Percentiles rank a stretch among this genome's conserved stretches.
These are phyloP conservation scores for Chelon auratus DNA, from an alignment of 2,797 vertebrate genomes.

Conservation along the genomic window DNA sequence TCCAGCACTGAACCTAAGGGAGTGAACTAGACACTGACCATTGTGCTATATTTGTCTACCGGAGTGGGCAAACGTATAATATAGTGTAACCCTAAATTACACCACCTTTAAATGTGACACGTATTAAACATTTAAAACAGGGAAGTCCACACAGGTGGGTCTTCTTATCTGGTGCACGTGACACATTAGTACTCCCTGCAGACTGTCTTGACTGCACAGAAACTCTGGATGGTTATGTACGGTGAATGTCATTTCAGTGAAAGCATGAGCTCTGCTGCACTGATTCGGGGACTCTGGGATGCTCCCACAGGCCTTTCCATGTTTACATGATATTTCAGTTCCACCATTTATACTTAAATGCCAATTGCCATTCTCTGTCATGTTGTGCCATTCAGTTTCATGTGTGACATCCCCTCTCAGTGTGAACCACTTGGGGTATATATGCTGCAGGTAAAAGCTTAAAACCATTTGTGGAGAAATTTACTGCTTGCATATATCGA, in stretches of 20 bases:
- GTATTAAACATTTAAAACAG: not conserved
- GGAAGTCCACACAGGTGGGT: constrained; percentile 3
- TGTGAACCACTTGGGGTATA: constrained; percentile 26
- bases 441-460: constrained; percentile 25
- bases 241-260: constrained; percentile 41
- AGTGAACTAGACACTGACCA: constrained; percentile 20
- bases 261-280: constrained; percentile 45
- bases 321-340: constrained; percentile 51
- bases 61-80: not conserved
- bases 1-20: constrained; percentile 44
- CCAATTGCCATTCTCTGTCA: constrained; percentile 43
- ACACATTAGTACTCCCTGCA: constrained; percentile 35
- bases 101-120: constrained; percentile 2
- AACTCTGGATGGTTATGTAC: constrained; percentile 30
- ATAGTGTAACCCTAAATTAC: constrained; percentile 1
- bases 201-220: constrained; percentile 21
- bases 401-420: constrained; percentile 55
- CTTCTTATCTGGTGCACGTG: constrained; percentile 19
- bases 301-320: constrained; percentile 62
- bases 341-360: constrained; percentile 50
- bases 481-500: constrained; percentile 10
- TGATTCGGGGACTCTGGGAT: constrained; percentile 37
- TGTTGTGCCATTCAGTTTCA: constrained; percentile 59
- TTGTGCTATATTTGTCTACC: constrained; percentile 29
- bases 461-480: constrained; percentile 11